These are phyloP conservation scores for Pipistrellus pygmaeus DNA, from an alignment of 2,797 vertebrate genomes.

Conservation along the genomic window DNA sequence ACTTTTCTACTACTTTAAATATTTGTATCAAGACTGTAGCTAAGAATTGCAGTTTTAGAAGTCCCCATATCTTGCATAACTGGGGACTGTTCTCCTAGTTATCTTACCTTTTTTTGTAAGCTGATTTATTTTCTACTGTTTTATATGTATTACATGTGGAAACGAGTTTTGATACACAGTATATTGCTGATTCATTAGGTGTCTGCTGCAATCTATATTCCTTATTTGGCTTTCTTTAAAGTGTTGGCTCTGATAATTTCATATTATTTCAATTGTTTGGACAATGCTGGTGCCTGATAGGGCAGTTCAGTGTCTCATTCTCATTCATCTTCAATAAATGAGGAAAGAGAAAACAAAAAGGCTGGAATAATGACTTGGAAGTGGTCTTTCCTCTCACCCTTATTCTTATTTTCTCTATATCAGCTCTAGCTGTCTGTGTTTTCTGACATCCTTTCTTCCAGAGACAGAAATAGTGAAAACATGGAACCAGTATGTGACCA, in stretches of 20 bases:
- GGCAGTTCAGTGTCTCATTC: background rate
- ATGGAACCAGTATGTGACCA: too few relatives aligned
- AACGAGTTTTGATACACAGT: background rate
- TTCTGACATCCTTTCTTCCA: background rate
- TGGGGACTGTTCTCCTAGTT: background rate
- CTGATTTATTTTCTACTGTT: background rate
- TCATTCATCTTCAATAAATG: background rate
- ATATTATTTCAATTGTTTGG: background rate
- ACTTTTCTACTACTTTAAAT: background rate
- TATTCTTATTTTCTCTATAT: background rate
- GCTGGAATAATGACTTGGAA: background rate
- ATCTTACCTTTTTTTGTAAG: background rate
- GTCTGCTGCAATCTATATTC: background rate
- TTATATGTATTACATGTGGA: background rate
- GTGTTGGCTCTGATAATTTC: background rate
- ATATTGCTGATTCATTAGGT: background rate
- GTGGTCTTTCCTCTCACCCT: accelerated
- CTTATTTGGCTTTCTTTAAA: background rate
- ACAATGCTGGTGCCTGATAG: background rate
- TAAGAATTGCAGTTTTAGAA: background rate
- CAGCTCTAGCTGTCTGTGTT: background rate
- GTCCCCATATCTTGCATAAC: background rate
- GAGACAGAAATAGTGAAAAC: background rate
- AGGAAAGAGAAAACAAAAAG: background rate
- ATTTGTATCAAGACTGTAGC: background rate